These are phyloP conservation scores for Erebia palarica DNA, from an alignment of 2,888 invertebrate species.

Conservation along the genomic window DNA sequence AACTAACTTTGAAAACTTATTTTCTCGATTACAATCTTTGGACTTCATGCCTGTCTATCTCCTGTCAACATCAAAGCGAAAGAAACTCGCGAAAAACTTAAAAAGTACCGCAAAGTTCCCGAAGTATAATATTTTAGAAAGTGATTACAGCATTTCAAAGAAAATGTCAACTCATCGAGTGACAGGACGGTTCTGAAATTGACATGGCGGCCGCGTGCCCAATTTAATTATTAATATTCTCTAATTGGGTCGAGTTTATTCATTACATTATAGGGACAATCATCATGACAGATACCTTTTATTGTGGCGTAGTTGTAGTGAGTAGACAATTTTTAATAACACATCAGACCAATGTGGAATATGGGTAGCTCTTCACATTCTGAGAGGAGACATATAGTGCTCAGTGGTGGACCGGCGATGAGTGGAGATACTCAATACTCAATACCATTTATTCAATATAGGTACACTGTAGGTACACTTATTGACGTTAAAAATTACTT, in stretches of 20 bases:
- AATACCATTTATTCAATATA: too few relatives aligned
- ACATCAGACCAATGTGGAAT: too few relatives aligned
- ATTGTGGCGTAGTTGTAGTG: too few relatives aligned
- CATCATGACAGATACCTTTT: too few relatives aligned
- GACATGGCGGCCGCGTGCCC: neutral
- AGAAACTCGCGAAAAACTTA: neutral
- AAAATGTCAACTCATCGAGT: neutral
- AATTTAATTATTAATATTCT: neutral
- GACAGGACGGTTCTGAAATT: neutral
- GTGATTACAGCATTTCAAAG: neutral
- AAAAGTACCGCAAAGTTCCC: neutral
- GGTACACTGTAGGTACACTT: too few relatives aligned
- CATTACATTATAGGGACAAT: neutral
- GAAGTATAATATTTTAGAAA: neutral
- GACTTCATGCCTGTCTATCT: neutral
- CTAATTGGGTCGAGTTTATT: conserved; percentile 13
- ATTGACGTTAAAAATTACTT: too few relatives aligned
- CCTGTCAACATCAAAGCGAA: neutral
- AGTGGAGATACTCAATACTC: too few relatives aligned
- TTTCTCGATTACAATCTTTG: neutral
- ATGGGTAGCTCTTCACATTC: too few relatives aligned
- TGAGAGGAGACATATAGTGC: too few relatives aligned
- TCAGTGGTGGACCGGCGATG: too few relatives aligned
- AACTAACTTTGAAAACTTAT: neutral
- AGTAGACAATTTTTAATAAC: too few relatives aligned